These are phyloP conservation scores for Rhinopomastus cyanomelas DNA, from an alignment of 2,113 vertebrate genomes.

Conservation along the genomic window DNA sequence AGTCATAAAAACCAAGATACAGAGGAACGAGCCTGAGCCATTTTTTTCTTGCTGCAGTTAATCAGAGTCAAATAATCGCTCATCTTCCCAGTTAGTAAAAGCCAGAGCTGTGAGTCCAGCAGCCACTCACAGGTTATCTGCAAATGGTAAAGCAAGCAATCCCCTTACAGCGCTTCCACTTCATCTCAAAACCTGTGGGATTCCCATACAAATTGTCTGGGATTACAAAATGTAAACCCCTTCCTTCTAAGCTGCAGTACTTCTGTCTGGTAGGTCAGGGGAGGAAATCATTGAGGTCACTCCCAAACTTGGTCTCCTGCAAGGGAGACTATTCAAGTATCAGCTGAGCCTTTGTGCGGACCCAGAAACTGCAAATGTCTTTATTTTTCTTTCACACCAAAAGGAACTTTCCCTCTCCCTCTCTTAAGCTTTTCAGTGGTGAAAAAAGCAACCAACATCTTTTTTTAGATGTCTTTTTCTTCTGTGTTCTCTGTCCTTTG, in stretches of 20 bases:
- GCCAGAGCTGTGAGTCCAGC: neutral
- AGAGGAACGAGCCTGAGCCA: neutral
- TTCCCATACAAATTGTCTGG: neutral
- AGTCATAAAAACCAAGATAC: neutral
- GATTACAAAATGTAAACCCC: neutral
- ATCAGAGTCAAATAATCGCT: neutral
- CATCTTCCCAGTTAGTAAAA: neutral
- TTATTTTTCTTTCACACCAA: slow-evolving; percentile 69
- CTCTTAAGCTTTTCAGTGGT: slow-evolving; percentile 57
- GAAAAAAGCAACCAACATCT: neutral
- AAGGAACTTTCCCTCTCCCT: slow-evolving; percentile 53
- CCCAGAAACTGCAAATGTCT: slow-evolving; percentile 64
- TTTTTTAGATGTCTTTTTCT: slow-evolving; percentile 54
- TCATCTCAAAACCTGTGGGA: neutral
- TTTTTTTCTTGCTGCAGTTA: neutral
- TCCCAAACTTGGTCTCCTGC: neutral
- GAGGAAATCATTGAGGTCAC: slow-evolving; percentile 38
- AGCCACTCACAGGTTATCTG: neutral
- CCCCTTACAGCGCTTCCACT: neutral
- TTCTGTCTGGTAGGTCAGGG: neutral
- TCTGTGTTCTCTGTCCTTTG: slow-evolving; percentile 56
- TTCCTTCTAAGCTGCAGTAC: neutral
- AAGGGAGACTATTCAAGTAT: neutral
- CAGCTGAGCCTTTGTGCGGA: slow-evolving; percentile 58
- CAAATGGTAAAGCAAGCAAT: neutral